Conservation (phyloP, 2,113 vertebrate genomes). For the Cynopterus brachyotis region DNA sequence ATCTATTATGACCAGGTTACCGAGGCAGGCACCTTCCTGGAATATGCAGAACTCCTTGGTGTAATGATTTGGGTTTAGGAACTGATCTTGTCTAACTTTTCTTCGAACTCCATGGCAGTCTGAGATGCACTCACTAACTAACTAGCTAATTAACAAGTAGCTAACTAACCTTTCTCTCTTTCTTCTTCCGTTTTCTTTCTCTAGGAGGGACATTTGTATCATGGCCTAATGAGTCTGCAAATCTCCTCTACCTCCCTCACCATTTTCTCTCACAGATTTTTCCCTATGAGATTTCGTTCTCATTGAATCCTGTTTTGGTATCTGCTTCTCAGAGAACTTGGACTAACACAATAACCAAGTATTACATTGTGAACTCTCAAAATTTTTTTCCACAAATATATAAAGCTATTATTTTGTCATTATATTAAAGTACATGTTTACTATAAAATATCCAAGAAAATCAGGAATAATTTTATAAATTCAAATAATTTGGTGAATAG, state of each 20-base stretch:
- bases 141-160: neutral
- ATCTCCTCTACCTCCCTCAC: neutral
- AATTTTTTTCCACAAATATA: neutral
- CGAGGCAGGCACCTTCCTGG: neutral
- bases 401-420: neutral
- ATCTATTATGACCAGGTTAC: neutral
- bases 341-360: neutral
- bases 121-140: neutral
- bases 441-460: neutral
- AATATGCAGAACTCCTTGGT: neutral
- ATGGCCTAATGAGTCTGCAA: neutral
- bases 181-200: neutral
- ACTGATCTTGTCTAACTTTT: neutral
- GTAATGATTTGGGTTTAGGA: neutral
- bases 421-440: neutral
- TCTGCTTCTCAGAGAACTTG: neutral
- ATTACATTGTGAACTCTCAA: neutral
- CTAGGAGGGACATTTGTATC: neutral
- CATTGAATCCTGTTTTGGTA: neutral
- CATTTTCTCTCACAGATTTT: neutral
- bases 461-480: conserved; percentile 6
- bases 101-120: neutral
- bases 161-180: neutral
- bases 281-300: neutral
- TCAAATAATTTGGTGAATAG: neutral